Percentiles rank a stretch among this genome's conserved stretches.
phyloP scores from a whole-genome alignment of 2,888 invertebrate species.

The Brachylomia viminalis region DNA sequence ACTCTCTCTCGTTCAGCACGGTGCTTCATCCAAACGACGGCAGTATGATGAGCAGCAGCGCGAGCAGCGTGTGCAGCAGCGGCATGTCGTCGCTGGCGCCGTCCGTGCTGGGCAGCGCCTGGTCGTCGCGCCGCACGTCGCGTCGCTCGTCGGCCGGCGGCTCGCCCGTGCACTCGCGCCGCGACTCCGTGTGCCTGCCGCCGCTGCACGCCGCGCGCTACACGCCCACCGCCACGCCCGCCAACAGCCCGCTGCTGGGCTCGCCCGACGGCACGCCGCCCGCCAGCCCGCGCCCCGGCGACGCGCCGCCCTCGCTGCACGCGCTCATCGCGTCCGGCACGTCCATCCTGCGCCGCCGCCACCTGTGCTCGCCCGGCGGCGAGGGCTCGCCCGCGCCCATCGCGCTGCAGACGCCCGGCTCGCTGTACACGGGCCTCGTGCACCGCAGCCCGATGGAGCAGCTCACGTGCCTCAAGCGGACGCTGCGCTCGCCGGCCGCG shows the following conservation, averaged over 20 bases:
- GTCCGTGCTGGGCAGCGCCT: slow-evolving; percentile 89
- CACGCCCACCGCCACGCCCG: slow-evolving; percentile 96
- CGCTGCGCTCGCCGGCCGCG: slow-evolving; percentile 84
- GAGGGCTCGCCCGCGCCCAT: slow-evolving; percentile 92
- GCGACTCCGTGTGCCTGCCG: slow-evolving; percentile 94
- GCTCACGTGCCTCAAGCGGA: slow-evolving; percentile 93
- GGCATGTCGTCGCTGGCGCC: slow-evolving; percentile 89
- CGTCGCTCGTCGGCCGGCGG: slow-evolving; percentile 88
- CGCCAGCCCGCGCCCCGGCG: slow-evolving; percentile 92
- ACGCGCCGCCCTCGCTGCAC: slow-evolving; percentile 87
- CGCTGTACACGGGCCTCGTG: slow-evolving; percentile 91
- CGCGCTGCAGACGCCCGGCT: slow-evolving; percentile 90
- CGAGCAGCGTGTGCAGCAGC: slow-evolving; percentile 91
- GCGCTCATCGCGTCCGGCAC: slow-evolving; percentile 89
- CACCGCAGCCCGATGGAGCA: slow-evolving; percentile 95
- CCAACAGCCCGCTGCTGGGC: slow-evolving; percentile 94
- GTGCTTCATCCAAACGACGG: slow-evolving; percentile 97
- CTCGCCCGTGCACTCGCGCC: slow-evolving; percentile 92
- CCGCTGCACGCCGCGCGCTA: slow-evolving; percentile 93
- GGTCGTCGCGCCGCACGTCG: slow-evolving; percentile 92
- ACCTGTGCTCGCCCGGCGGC: slow-evolving; percentile 90
- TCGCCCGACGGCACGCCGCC: slow-evolving; percentile 90
- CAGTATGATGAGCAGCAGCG: slow-evolving; percentile 92
- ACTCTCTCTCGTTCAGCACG: slow-evolving; percentile 89
- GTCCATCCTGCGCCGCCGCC: slow-evolving; percentile 87